These are phyloP conservation scores for Unio delphinus DNA, from an alignment of 2,888 invertebrate species.

Conservation along the genomic window DNA sequence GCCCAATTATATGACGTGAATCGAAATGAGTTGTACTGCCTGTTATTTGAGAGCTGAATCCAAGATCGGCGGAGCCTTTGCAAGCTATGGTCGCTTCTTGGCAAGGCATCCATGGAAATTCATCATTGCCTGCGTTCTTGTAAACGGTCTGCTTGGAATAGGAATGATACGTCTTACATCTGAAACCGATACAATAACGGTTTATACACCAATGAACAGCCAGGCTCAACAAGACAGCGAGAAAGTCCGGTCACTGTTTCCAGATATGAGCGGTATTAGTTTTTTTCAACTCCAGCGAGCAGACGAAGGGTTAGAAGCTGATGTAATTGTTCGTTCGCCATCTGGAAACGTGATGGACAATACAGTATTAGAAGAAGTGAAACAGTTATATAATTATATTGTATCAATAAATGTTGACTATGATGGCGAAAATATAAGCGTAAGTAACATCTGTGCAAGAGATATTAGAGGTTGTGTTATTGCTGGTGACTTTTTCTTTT, in stretches of 20 bases:
- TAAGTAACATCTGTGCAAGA: slow-evolving; percentile 21
- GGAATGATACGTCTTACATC: slow-evolving; percentile 11
- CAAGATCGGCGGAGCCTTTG: slow-evolving; percentile 10
- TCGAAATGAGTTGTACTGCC: not conserved
- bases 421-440: slow-evolving; percentile 3
- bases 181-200: slow-evolving; percentile 12
- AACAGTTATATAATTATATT: slow-evolving; percentile 2
- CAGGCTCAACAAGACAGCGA: slow-evolving; percentile 44
- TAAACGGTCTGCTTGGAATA: slow-evolving; percentile 9
- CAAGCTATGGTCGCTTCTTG: slow-evolving; percentile 17
- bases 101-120: slow-evolving; percentile 17
- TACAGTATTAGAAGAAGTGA: slow-evolving; percentile 16
- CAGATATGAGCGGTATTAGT: slow-evolving; percentile 28
- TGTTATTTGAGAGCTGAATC: slow-evolving; percentile 9
- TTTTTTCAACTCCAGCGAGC: slow-evolving; percentile 25
- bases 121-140: slow-evolving; percentile 1
- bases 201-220: slow-evolving; percentile 22
- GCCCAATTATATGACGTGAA: not conserved
- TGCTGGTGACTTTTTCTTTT: slow-evolving; percentile 11
- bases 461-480: slow-evolving; percentile 15
- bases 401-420: slow-evolving; percentile 6
- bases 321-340: slow-evolving; percentile 23
- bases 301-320: slow-evolving; percentile 16
- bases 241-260: slow-evolving; percentile 24
- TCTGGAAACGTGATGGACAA: slow-evolving; percentile 18